A percentile compares a stretch with the other conserved stretches of the same genome.
Evolutionary conservation across 2,888 invertebrate genomes (phyloP).

Genomic region (Mesodorylaimus sp.): DNA sequence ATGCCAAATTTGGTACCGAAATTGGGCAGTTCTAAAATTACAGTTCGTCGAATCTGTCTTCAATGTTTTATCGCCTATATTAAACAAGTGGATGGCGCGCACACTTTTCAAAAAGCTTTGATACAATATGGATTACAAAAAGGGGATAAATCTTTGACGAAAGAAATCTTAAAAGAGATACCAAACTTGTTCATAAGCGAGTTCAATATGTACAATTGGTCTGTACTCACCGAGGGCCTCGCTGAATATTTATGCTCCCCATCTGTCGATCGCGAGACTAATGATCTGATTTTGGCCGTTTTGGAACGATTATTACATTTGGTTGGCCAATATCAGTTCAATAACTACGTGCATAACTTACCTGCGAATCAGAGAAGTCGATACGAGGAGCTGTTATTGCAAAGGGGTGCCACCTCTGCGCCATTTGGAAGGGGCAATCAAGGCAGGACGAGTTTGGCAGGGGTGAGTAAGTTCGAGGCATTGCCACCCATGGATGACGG

Average conservation of each 20-base stretch:
- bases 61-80: slow-evolving; percentile 36
- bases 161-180: slow-evolving; percentile 32
- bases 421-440: not conserved
- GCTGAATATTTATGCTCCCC: slow-evolving; percentile 17
- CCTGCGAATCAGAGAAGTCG: too few species aligned
- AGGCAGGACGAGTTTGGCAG: not conserved
- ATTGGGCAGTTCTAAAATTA: slow-evolving; percentile 20
- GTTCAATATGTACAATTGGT: slow-evolving; percentile 19
- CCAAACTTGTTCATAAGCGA: slow-evolving; percentile 34
- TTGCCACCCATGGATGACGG: too few species aligned
- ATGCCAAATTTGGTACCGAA: slow-evolving; percentile 32
- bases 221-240: slow-evolving; percentile 24
- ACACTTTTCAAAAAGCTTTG: slow-evolving; percentile 30
- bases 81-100: slow-evolving; percentile 33
- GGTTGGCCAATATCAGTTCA: slow-evolving; percentile 32
- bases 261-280: slow-evolving; percentile 17
- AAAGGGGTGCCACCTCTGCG: not conserved
- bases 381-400: not conserved
- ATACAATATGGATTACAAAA: slow-evolving; percentile 33
- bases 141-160: slow-evolving; percentile 27
- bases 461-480: not conserved
- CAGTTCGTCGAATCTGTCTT: slow-evolving; percentile 31
- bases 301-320: slow-evolving; percentile 32
- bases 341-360: too few species aligned
- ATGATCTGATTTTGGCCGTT: slow-evolving; percentile 25